phyloP scores from a whole-genome alignment of 1,140 invertebrate genomes.

The Pseudomyrmex dendroicus region DNA sequence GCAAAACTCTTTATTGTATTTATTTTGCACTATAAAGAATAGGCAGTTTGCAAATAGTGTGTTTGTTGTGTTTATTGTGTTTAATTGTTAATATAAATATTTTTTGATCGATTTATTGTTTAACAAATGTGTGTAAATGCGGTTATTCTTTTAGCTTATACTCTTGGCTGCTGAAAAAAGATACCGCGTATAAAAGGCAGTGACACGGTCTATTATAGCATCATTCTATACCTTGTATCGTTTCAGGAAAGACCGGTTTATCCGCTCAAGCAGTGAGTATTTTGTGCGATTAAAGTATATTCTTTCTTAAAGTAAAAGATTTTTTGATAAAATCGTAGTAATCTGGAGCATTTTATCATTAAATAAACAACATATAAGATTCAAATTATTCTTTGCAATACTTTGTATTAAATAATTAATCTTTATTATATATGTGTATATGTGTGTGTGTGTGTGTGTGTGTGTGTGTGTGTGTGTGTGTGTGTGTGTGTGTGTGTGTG shows the following conservation, averaged over 20 bases:
- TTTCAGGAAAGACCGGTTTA: constrained; percentile 43
- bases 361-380: background rate
- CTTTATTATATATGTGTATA: too few relatives aligned
- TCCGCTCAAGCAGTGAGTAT: constrained; percentile 22
- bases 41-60: too few relatives aligned
- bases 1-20: too few relatives aligned
- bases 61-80: too few relatives aligned
- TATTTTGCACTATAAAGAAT: too few relatives aligned
- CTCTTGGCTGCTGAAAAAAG: background rate
- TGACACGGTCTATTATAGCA: constrained; percentile 12
- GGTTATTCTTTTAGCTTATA: background rate
- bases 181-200: constrained; percentile 61
- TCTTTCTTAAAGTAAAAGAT: background rate
- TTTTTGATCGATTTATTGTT: too few relatives aligned
- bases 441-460: too few relatives aligned
- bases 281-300: background rate
- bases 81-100: too few relatives aligned
- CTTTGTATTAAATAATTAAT: too few relatives aligned
- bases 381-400: background rate
- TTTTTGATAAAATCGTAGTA: constrained; percentile 3
- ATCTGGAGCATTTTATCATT: background rate
- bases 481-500: too few relatives aligned
- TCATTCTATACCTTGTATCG: constrained; percentile 61
- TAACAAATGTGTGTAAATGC: too few relatives aligned
- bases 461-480: too few relatives aligned